Conservation (phyloP, 1,140 invertebrate genomes). For the Drosophila elegans region DNA sequence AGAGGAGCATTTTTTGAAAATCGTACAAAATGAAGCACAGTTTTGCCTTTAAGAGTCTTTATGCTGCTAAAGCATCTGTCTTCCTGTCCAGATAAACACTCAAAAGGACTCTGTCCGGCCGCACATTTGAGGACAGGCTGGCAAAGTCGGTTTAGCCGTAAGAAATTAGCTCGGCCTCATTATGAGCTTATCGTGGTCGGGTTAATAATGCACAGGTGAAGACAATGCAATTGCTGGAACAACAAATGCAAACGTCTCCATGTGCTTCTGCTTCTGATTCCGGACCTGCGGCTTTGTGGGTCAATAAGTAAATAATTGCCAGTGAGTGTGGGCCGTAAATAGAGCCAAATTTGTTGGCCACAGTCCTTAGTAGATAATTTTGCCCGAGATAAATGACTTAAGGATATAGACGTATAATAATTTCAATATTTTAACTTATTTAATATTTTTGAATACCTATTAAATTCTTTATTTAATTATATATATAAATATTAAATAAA, state of each 20-base stretch:
- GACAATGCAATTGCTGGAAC: conserved; percentile 39
- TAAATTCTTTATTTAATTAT: too few species aligned
- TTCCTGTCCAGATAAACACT: conserved; percentile 34
- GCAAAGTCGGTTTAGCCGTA: conserved; percentile 35
- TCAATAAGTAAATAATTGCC: conserved; percentile 77
- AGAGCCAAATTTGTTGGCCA: conserved; percentile 15
- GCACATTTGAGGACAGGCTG: conserved; percentile 50
- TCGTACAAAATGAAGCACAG: neutral
- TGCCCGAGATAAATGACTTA: conserved; percentile 6
- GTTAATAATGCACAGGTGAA: conserved; percentile 72
- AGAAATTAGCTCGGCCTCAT: conserved; percentile 65
- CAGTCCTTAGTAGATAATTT: conserved; percentile 1
- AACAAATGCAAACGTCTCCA: neutral
- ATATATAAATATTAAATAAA: too few species aligned
- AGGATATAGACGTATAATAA: neutral
- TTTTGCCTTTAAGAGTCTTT: conserved; percentile 1
- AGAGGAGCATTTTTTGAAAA: too few species aligned
- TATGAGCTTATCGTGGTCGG: conserved; percentile 77
- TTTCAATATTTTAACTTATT: neutral
- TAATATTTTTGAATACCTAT: neutral
- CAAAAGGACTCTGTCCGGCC: conserved; percentile 26
- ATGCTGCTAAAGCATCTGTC: conserved; percentile 6
- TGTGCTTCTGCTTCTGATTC: conserved; percentile 7
- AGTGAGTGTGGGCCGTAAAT: conserved; percentile 32
- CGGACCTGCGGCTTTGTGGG: conserved; percentile 65